Conservation (phyloP, 2,113 vertebrate genomes). For the Artemisiospiza belli region DNA sequence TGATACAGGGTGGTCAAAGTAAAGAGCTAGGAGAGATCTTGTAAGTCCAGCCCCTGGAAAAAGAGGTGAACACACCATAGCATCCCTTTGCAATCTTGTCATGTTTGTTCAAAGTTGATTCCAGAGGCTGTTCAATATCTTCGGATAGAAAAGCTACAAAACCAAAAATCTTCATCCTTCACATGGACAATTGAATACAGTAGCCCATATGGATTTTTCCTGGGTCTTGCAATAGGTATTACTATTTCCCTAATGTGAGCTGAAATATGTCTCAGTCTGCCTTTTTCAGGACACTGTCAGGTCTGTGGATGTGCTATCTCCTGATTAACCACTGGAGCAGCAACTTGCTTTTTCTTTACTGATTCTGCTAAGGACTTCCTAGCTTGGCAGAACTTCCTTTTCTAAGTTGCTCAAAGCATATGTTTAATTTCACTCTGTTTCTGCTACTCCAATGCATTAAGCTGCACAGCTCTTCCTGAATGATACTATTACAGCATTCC, state of each 20-base stretch:
- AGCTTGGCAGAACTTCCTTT: neutral
- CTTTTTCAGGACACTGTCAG: neutral
- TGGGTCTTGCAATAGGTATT: neutral
- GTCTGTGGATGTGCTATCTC: neutral
- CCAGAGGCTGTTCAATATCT: neutral
- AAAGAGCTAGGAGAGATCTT: neutral
- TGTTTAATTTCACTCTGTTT: neutral
- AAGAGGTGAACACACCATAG: neutral
- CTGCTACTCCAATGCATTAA: neutral
- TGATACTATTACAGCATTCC: neutral
- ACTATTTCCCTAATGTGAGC: neutral
- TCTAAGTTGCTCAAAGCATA: neutral
- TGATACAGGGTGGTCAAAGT: neutral
- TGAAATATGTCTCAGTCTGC: neutral
- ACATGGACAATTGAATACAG: neutral
- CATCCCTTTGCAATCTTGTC: neutral
- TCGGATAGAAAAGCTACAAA: neutral
- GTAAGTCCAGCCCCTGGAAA: neutral
- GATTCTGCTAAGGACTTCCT: neutral
- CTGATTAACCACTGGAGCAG: neutral
- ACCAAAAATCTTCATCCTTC: neutral
- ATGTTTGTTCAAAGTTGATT: neutral
- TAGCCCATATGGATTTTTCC: neutral
- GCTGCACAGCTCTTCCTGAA: neutral
- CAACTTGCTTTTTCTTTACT: neutral